A percentile compares a stretch with the other conserved stretches of the same genome.
phyloP scores from a whole-genome alignment of 2,797 vertebrate genomes.

The Choloepus didactylus region DNA sequence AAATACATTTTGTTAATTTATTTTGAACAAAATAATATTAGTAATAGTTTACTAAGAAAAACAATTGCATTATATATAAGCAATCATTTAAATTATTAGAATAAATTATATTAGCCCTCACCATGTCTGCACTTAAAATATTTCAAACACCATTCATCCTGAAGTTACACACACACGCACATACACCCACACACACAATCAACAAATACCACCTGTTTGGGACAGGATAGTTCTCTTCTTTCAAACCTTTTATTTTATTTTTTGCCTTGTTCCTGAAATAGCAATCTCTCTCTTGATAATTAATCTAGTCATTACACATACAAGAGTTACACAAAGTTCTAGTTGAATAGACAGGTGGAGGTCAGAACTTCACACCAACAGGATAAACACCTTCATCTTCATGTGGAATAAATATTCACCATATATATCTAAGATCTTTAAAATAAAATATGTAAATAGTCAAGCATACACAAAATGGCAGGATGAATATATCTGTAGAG shows the following conservation, averaged over 20 bases:
- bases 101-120: not conserved
- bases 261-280: not conserved
- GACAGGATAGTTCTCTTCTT: not conserved
- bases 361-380: not conserved
- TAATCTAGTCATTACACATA: not conserved
- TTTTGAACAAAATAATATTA: not conserved
- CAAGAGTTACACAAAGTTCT: not conserved
- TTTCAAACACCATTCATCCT: not conserved
- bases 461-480: not conserved
- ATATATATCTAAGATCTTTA: not conserved
- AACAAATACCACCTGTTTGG: not conserved
- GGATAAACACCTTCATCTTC: not conserved
- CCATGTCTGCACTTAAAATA: not conserved
- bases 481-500: not conserved
- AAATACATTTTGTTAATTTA: not conserved
- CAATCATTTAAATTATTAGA: constrained; percentile 1
- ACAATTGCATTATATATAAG: not conserved
- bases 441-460: not conserved
- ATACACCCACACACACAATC: not conserved
- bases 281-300: not conserved
- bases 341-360: not conserved
- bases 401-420: not conserved
- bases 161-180: not conserved
- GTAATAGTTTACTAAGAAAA: not conserved
- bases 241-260: not conserved